Percentiles rank a stretch among this genome's conserved stretches.
phyloP scores from a whole-genome alignment of 1,140 invertebrate species.

The Caenorhabditis briggsae region DNA sequence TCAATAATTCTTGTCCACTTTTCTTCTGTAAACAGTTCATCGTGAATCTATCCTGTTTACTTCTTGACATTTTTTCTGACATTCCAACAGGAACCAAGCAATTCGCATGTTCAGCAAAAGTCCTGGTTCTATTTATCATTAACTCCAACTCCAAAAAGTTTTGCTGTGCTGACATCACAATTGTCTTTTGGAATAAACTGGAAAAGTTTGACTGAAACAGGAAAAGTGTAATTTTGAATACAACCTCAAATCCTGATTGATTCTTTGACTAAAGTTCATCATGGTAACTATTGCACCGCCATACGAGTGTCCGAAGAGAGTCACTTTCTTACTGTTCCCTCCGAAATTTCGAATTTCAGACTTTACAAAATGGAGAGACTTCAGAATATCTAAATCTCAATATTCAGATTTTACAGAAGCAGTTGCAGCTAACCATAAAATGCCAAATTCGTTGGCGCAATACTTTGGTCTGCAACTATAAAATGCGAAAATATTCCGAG shows the following conservation, averaged over 20 bases:
- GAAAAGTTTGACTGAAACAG: too few species aligned
- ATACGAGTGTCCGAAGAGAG: slow-evolving; percentile 44
- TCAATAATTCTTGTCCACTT: slow-evolving; percentile 19
- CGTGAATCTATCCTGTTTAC: not conserved
- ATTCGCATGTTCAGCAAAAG: not conserved
- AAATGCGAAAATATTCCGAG: slow-evolving; percentile 36
- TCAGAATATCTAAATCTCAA: slow-evolving; percentile 13
- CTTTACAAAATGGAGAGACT: slow-evolving; percentile 16
- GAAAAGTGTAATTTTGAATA: not conserved
- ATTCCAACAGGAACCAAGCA: not conserved
- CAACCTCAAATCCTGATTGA: slow-evolving; percentile 41
- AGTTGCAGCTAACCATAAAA: not conserved
- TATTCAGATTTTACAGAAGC: not conserved
- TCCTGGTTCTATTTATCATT: not conserved
- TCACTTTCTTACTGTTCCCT: slow-evolving; percentile 36
- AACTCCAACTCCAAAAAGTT: not conserved
- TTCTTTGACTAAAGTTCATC: not conserved
- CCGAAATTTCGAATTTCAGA: slow-evolving; percentile 39
- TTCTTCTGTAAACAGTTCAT: slow-evolving; percentile 9
- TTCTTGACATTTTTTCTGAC: not conserved
- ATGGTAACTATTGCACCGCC: slow-evolving; percentile 9
- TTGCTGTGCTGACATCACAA: not conserved
- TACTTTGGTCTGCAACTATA: slow-evolving; percentile 5
- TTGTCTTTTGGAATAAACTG: slow-evolving; percentile 37
- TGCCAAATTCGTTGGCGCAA: slow-evolving; percentile 41